phyloP scores from a whole-genome alignment of 2,797 vertebrate genomes.

The Melanotaenia nigrans region DNA sequence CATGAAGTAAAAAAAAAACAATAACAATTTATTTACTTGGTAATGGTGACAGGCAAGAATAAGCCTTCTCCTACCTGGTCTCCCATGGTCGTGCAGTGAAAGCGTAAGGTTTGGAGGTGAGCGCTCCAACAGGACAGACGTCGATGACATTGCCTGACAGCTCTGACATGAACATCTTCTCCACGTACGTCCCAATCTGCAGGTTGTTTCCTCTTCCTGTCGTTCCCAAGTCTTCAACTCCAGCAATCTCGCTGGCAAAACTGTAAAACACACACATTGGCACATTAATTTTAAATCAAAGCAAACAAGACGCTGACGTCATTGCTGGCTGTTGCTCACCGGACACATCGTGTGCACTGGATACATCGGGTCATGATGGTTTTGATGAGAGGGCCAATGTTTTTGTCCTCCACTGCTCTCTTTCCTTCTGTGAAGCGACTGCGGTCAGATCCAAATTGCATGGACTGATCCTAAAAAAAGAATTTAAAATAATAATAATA shows the following conservation, averaged over 20 bases:
- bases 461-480: conserved; percentile 84
- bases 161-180: conserved; percentile 99
- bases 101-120: conserved; percentile 98
- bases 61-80: conserved; percentile 85
- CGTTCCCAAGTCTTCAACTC: conserved; percentile 96
- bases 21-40: not conserved
- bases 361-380: conserved; percentile 99
- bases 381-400: conserved; percentile 96
- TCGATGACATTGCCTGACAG: conserved; percentile 97
- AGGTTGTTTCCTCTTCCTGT: conserved; percentile 96
- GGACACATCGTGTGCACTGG: conserved; percentile 97
- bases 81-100: conserved; percentile 98
- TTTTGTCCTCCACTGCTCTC: conserved; percentile 98
- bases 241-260: conserved; percentile 97
- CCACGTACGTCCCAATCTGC: conserved; percentile 96
- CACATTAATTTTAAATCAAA: not conserved
- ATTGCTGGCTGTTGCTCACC: conserved; percentile 73
- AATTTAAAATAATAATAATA: not conserved
- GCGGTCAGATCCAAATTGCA: conserved; percentile 97
- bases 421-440: conserved; percentile 95
- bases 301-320: not conserved
- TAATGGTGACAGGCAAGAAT: not conserved
- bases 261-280: conserved; percentile 63
- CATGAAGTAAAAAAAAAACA: not conserved
- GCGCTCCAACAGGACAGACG: conserved; percentile 95